Evolutionary conservation across 53 echinoderm and acorn worm genomes (phyloP).

Genomic region (Holothuria scabra): DNA sequence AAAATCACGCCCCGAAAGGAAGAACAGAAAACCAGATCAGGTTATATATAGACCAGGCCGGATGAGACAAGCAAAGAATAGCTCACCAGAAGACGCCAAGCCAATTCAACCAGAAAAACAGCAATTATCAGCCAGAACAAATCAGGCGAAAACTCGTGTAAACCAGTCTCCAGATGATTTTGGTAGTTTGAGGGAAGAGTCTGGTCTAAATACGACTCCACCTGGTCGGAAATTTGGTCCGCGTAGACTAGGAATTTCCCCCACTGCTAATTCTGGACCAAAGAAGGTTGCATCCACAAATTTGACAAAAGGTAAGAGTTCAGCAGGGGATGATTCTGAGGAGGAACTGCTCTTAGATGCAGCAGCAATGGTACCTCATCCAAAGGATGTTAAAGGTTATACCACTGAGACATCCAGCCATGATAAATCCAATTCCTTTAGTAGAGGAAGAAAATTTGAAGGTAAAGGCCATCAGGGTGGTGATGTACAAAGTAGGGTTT

Average conservation of each 20-base stretch:
- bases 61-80: constrained; percentile 8
- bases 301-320: background rate
- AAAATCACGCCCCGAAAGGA: background rate
- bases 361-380: background rate
- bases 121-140: constrained; percentile 19
- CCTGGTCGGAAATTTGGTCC: constrained; percentile 35
- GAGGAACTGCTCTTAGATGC: constrained; percentile 18
- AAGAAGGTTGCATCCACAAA: background rate
- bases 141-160: constrained; percentile 6
- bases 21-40: constrained; percentile 61
- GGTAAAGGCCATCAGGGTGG: background rate
- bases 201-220: background rate
- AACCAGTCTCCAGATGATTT: background rate
- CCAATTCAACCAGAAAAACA: constrained; percentile 5
- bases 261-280: background rate
- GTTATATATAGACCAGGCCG: constrained; percentile 58
- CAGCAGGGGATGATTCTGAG: background rate
- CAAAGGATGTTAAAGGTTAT: background rate
- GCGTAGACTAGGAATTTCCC: background rate
- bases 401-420: too few species aligned
- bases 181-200: background rate
- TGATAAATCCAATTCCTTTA: background rate
- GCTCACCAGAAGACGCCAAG: constrained; percentile 49
- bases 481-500: constrained; percentile 26
- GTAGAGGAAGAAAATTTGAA: background rate